phyloP scores from a whole-genome alignment of 2,113 vertebrate species.

The Neotragus pygmaeus region DNA sequence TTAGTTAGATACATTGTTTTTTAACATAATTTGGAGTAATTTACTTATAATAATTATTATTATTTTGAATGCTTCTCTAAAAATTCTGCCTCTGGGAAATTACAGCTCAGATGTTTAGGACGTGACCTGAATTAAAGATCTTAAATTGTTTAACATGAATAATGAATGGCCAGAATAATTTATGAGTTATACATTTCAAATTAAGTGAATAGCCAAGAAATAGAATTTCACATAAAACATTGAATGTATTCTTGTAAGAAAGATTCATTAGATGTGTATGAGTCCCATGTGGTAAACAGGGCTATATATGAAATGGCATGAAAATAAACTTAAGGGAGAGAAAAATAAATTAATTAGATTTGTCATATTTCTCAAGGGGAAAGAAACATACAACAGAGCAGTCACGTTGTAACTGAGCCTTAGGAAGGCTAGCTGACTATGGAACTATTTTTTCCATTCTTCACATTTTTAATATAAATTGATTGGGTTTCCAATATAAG shows the following conservation, averaged over 20 bases:
- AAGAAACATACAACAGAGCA: constrained; percentile 18
- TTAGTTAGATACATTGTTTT: background rate
- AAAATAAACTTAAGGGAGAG: constrained; percentile 42
- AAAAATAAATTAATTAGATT: constrained; percentile 59
- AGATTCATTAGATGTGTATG: constrained; percentile 11
- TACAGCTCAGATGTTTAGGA: background rate
- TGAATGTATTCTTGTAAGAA: constrained; percentile 30
- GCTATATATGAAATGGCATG: constrained; percentile 22
- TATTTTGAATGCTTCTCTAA: constrained; percentile 27
- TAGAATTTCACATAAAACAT: constrained; percentile 49
- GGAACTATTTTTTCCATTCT: background rate
- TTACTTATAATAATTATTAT: background rate
- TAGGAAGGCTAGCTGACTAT: background rate
- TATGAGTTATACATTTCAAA: constrained; percentile 60
- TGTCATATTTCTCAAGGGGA: constrained; percentile 38
- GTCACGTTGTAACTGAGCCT: background rate
- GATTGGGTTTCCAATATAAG: background rate
- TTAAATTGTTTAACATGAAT: constrained; percentile 56
- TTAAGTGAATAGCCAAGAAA: constrained; percentile 60
- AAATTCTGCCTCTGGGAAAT: background rate
- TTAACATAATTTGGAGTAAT: constrained; percentile 14
- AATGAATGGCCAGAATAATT: constrained; percentile 69
- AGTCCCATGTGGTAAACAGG: constrained; percentile 27
- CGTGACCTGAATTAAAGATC: constrained; percentile 29
- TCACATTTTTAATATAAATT: background rate